Evolutionary conservation across 1,140 invertebrate species (phyloP).

Genomic region (Galendromus occidentalis): DNA sequence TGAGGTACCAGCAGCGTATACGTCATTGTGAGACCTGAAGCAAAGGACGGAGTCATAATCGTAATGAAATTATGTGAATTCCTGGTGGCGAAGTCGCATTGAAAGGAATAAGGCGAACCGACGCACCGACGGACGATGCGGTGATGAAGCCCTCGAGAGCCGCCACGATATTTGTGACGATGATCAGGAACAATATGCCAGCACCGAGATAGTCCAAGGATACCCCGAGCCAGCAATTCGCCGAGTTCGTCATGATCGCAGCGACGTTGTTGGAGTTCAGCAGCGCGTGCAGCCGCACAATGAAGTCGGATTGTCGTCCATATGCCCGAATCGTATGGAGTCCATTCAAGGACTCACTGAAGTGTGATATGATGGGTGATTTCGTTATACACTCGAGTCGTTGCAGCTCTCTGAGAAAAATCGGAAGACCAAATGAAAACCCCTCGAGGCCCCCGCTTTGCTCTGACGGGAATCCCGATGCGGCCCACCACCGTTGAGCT

Average conservation of each 20-base stretch:
- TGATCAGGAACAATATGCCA: constrained; percentile 48
- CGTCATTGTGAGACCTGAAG: constrained; percentile 49
- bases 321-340: constrained; percentile 43
- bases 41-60: neutral
- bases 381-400: constrained; percentile 40
- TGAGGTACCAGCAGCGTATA: constrained; percentile 58
- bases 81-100: neutral
- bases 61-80: neutral
- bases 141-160: constrained; percentile 21
- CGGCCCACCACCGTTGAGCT: too few species aligned
- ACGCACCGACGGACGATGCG: constrained; percentile 34
- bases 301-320: constrained; percentile 31
- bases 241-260: constrained; percentile 51
- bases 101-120: constrained; percentile 23
- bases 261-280: constrained; percentile 52
- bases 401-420: constrained; percentile 41
- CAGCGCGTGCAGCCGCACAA: constrained; percentile 38
- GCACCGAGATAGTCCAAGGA: constrained; percentile 56
- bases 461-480: too few species aligned
- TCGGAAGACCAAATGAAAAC: neutral
- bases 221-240: constrained; percentile 60
- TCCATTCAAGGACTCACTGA: constrained; percentile 46
- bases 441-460: too few species aligned
- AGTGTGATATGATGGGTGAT: constrained; percentile 47
- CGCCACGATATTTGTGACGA: constrained; percentile 35